Percentiles rank a stretch among this genome's conserved stretches.
Evolutionary conservation across 2,888 invertebrate genomes (phyloP).

Genomic region (Callyntrura sp.): DNA sequence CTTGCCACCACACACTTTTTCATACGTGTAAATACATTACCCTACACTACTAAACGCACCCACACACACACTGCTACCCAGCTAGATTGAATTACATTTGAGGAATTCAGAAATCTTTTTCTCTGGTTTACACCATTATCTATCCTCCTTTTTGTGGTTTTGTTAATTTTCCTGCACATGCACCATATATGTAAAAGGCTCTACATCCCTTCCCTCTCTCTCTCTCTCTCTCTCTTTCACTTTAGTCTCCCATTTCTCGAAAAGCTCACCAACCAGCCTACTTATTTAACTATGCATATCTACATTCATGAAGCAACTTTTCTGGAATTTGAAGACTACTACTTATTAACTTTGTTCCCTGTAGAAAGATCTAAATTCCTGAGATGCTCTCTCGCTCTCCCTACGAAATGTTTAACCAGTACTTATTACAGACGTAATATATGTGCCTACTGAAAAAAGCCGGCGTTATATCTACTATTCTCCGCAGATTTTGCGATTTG

Average conservation of each 20-base stretch:
- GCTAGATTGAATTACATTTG: constrained; percentile 63
- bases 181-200: neutral
- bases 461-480: neutral
- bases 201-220: neutral
- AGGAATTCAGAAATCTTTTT: constrained; percentile 60
- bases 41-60: too few relatives aligned
- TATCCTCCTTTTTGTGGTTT: constrained; percentile 57
- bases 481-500: constrained; percentile 39
- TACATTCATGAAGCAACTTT: constrained; percentile 6
- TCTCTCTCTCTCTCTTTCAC: neutral
- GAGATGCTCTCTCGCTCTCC: neutral
- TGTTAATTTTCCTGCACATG: constrained; percentile 47
- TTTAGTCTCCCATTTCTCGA: neutral
- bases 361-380: constrained; percentile 10
- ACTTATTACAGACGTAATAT: neutral
- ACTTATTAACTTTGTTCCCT: neutral
- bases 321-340: neutral
- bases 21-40: neutral
- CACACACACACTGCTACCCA: constrained; percentile 14
- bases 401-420: neutral
- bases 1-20: neutral
- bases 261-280: constrained; percentile 27
- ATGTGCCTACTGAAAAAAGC: neutral
- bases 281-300: constrained; percentile 29
- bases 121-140: constrained; percentile 58